Evolutionary conservation across 2,888 invertebrate species (phyloP).

Genomic region (Drosophila recens): DNA sequence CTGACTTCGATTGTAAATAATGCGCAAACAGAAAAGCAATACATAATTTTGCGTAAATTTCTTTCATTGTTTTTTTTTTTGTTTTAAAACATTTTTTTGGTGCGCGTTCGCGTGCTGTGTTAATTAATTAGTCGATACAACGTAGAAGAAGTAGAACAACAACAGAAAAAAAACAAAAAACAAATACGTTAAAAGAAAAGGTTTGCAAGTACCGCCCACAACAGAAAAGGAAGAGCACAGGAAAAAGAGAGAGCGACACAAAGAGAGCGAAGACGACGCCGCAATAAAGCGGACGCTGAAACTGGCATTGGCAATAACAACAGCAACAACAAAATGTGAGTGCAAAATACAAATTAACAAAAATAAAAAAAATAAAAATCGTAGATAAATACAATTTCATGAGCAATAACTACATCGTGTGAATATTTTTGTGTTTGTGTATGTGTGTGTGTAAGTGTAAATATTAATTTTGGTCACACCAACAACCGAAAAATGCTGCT

Average conservation of each 20-base stretch:
- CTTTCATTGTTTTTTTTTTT: constrained; percentile 7
- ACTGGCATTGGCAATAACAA: constrained; percentile 40
- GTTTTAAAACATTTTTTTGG: constrained; percentile 31
- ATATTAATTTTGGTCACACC: constrained; percentile 35
- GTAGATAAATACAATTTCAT: constrained; percentile 49
- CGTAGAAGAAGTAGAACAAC: constrained; percentile 22
- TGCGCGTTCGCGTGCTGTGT: constrained; percentile 59
- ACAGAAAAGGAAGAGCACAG: constrained; percentile 19
- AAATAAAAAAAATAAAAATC: constrained; percentile 31
- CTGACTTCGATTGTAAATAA: constrained; percentile 36
- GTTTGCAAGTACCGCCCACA: constrained; percentile 69
- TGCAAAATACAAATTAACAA: constrained; percentile 54
- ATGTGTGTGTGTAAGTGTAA: constrained; percentile 20
- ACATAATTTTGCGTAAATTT: constrained; percentile 15
- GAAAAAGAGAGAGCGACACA: constrained; percentile 5
- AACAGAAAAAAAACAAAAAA: constrained; percentile 33
- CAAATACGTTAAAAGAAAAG: constrained; percentile 41
- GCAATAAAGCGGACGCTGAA: constrained; percentile 33
- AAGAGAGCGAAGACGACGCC: constrained; percentile 26
- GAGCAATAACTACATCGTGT: constrained; percentile 49
- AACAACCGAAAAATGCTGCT: constrained; percentile 22
- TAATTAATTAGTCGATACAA: constrained; percentile 62
- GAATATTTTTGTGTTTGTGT: constrained; percentile 18
- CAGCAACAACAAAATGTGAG: constrained; percentile 61
- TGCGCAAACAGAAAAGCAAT: constrained; percentile 22